Evolutionary conservation across 2,113 vertebrate species (phyloP), one percentile per base, ranked within the genome.

Genomic region (Tiliqua scincoides): DNA sequence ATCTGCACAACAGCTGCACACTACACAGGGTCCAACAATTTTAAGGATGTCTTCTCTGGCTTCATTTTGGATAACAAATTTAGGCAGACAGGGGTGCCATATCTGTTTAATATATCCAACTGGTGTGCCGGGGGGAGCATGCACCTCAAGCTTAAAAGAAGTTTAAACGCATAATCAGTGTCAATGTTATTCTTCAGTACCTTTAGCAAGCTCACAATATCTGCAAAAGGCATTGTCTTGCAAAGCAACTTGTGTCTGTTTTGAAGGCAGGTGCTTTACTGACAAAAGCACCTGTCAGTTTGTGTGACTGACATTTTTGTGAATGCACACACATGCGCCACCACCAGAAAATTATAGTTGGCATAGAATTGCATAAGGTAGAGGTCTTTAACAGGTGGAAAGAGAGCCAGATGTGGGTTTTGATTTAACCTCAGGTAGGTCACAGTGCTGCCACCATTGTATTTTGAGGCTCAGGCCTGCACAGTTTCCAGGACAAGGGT

Each of bases 41-140:
- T 97, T 99, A 57, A 99, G 95, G 0, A 99, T 89, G n/a, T 98
- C 96, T 43, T 92, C 95, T 30, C 27, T 91, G 82, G 91, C 95
- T 89, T 98, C 98, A 73, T 99, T 96, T 11, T 98, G 94, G 68
- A 99, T 93, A 30, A 96, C 95, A 88, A 99, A 99, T 90, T 96
- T 98, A 0, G 98, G 98, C 20, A 98, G 92, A 89, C 97, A 98
- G 0, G 96, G 94, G 79, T 99, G 96, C 98, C 99, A 99, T 88
- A 95, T 96, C 90, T 99, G 98, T 54, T 89, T 35, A 80, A 99
- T 87, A 10, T 98, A 99, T 30, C 99, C 98, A 79, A 99, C 86
- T 6, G 97, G 96, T 82, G 96, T 97, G 37, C 98, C 99, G 3
- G 98, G 97, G 68, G 98, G 98, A 0, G 98, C 90, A 67, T 99